Conservation (phyloP, 2,888 invertebrate species). For the Scaptomyza parva region DNA sequence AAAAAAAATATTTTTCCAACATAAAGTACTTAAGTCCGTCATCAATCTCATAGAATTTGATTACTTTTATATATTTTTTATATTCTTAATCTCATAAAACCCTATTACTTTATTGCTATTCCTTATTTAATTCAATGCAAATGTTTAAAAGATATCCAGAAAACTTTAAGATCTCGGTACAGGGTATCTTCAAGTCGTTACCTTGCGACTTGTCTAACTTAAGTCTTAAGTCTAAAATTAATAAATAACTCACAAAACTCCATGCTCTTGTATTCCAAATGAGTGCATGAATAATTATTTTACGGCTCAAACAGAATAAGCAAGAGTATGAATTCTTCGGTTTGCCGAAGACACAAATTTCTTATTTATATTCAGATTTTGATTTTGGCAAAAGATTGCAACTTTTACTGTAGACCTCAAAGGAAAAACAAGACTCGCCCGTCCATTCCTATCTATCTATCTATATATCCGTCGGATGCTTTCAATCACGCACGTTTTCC, state of each 20-base stretch:
- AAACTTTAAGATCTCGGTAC: neutral
- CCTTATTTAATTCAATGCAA: neutral
- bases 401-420: slow-evolving; percentile 44
- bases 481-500: slow-evolving; percentile 69
- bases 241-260: neutral
- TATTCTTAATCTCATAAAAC: no score
- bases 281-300: neutral
- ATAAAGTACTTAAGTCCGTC: neutral
- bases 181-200: neutral
- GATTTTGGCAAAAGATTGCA: slow-evolving; percentile 59
- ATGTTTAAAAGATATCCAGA: neutral
- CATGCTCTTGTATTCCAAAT: slow-evolving; percentile 1
- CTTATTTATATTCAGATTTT: slow-evolving; percentile 27
- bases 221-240: neutral
- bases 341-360: slow-evolving; percentile 17
- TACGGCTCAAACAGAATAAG: slow-evolving; percentile 1
- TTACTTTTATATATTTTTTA: no score
- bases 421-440: slow-evolving; percentile 13
- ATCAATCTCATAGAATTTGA: neutral
- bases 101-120: neutral
- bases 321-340: slow-evolving; percentile 50
- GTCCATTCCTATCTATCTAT: slow-evolving; percentile 43
- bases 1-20: neutral
- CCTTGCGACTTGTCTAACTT: neutral
- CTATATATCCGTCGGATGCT: slow-evolving; percentile 42